Evolutionary conservation across 2,113 vertebrate species (phyloP), one percentile per base, ranked within the genome.

Genomic region (Anhinga rufa): DNA sequence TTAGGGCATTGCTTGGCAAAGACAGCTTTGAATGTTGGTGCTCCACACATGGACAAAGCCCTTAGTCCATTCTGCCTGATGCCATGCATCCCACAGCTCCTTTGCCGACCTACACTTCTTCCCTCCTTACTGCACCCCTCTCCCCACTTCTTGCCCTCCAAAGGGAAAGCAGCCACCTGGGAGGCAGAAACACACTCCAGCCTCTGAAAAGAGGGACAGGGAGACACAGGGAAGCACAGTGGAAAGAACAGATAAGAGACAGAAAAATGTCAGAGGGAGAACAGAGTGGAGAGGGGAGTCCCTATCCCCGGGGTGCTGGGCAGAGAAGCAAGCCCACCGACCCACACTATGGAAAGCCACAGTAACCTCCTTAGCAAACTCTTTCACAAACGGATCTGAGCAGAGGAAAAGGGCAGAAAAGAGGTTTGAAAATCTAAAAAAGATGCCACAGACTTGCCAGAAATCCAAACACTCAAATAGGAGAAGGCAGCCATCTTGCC

Each of bases 21-120:
- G 24, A 34, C 2, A 38, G 10, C 17, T 79, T 58, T 54, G 55
- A 66, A 69, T 88, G 62, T 57, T 22, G 4, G 5, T 10, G 4
- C 3, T 62, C 5, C 1, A 2, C 0, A 1, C 26, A 17, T 32
- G 17, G 22, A n/a, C 38, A 83, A 94, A 76, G 5, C 4, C 38
- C 22, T 77, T 11, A 14, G 6, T 40, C 17, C 24, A 38, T 57
- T 14, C 16, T 3, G 4, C 25, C 6, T 1, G 0, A 60, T 2
- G 4, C 11, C 1, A 1, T 25, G 26, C 2, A 2, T 44, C 15
- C 24, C 2, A 4, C 0, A 0, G 14, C 24, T 76, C 21, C 24
- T 49, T 64, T 3, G 5, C 42, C 44, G 9, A 8, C 12, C 26
- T 25, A 32, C 5, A 22, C 3, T 2, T 4, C 12, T 16, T 48